phyloP scores from a whole-genome alignment of 2,113 vertebrate genomes.

The Alaudala cheleensis region DNA sequence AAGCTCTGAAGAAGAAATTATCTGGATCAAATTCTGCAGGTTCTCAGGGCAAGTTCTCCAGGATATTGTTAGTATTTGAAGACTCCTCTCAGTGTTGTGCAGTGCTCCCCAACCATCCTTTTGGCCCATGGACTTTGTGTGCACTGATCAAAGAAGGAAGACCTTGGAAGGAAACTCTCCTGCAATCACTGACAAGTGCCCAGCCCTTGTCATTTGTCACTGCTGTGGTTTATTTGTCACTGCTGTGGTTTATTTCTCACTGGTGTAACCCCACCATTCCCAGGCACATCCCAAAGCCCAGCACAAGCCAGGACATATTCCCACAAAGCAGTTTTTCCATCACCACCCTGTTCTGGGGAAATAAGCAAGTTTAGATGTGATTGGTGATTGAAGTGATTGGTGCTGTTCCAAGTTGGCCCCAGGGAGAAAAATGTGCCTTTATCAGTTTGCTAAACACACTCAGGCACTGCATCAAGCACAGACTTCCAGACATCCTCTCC shows the following conservation, averaged over 20 bases:
- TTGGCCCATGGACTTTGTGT: background rate
- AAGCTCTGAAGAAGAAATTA: background rate
- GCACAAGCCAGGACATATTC: background rate
- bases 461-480: background rate
- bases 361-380: background rate
- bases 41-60: fast-evolving
- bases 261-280: background rate
- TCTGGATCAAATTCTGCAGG: background rate
- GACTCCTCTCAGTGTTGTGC: background rate
- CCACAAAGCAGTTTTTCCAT: background rate
- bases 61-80: background rate
- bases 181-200: background rate
- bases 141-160: background rate
- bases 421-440: background rate
- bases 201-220: background rate
- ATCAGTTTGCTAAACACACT: background rate
- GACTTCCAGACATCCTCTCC: background rate
- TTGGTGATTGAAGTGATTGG: background rate
- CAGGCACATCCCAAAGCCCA: background rate
- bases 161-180: no score
- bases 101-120: background rate
- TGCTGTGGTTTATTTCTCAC: background rate
- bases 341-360: background rate
- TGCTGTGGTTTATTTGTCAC: background rate
- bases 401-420: background rate